Evolutionary conservation across 2,888 invertebrate species (phyloP), one percentile per base, ranked within the genome.

Genomic region (Malacosoma neustria): DNA sequence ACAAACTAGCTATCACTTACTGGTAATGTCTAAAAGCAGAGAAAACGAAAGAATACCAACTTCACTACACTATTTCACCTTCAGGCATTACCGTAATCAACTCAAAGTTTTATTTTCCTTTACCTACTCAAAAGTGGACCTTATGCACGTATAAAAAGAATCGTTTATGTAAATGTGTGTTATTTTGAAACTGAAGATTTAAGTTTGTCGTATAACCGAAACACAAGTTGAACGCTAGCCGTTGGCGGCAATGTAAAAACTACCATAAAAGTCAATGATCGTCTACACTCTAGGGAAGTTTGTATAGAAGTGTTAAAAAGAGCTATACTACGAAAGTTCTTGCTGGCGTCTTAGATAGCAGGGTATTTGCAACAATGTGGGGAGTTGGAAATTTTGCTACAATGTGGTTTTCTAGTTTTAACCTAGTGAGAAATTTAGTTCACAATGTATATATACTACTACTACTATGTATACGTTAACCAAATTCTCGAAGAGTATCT

Each of bases 201-300:
- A 40, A 37, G 32, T 41, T 37, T 38, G 45, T 48, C 46, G 48
- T 42, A 40, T 45, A 46, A 48, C 37, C 38, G 36, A 31, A 32
- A 46, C 30, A 42, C 40, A 40, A 48, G 39, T 42, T 53, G 51
- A 51, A 52, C 50, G 46, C 52, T 49, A 37, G 42, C 47, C 51
- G 45, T 60, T 58, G 49, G 61, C 49, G 63, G 63, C 57, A 51
- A 58, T 68, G 69, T 69, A 74, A 74, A 74, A 76, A 72, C 57
- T 62, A 56, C 60, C 53, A 63, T 75, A 75, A 75, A 73, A 76
- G 52, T 60, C 61, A 67, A 72, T 65, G 68, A 64, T 62, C 57
- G 45, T 51, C 63, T 65, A 69, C 72, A 67, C 62, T 63, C 45
- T 40, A 36, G 50, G 48, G 13, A 53, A 61, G 46, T 59, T 59